phyloP scores from a whole-genome alignment of 2,888 invertebrate species.

The Malthinus seriepunctatus region DNA sequence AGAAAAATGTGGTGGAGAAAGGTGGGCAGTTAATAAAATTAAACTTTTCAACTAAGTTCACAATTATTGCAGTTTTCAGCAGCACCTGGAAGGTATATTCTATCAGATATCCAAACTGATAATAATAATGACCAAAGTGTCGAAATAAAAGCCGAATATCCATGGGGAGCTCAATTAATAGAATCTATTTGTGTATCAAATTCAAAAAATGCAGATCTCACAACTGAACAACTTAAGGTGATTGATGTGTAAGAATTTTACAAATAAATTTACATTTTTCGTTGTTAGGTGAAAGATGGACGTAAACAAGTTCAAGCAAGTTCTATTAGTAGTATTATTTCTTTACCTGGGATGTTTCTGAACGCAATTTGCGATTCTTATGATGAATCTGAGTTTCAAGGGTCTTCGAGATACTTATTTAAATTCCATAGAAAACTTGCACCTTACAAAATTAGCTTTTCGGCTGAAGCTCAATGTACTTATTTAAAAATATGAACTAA shows the following conservation, averaged over 20 bases:
- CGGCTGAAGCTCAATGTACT: slow-evolving; percentile 55
- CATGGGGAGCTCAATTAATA: slow-evolving; percentile 64
- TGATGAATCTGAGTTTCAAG: slow-evolving; percentile 58
- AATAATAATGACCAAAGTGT: slow-evolving; percentile 56
- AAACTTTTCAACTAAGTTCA: too few relatives aligned
- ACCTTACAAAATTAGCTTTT: slow-evolving; percentile 76
- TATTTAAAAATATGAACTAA: slow-evolving; percentile 2
- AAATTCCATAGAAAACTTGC: slow-evolving; percentile 72
- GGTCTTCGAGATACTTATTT: slow-evolving; percentile 53
- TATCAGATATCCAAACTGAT: slow-evolving; percentile 62
- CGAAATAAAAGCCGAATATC: slow-evolving; percentile 67
- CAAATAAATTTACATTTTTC: background rate
- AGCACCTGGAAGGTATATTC: slow-evolving; percentile 70
- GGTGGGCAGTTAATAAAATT: slow-evolving; percentile 48
- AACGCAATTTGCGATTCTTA: slow-evolving; percentile 63
- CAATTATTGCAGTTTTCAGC: slow-evolving; percentile 67
- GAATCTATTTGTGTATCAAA: slow-evolving; percentile 62
- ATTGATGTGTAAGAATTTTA: background rate
- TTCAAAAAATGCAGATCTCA: slow-evolving; percentile 37
- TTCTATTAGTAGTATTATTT: slow-evolving; percentile 56
- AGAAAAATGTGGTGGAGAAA: slow-evolving; percentile 87
- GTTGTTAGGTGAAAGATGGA: slow-evolving; percentile 49
- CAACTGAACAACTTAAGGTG: slow-evolving; percentile 40
- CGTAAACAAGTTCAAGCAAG: slow-evolving; percentile 49
- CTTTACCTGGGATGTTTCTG: slow-evolving; percentile 59